Base-by-base conservation (phyloP, 2,797 vertebrate species). In the Sternotherus odoratus region DNA sequence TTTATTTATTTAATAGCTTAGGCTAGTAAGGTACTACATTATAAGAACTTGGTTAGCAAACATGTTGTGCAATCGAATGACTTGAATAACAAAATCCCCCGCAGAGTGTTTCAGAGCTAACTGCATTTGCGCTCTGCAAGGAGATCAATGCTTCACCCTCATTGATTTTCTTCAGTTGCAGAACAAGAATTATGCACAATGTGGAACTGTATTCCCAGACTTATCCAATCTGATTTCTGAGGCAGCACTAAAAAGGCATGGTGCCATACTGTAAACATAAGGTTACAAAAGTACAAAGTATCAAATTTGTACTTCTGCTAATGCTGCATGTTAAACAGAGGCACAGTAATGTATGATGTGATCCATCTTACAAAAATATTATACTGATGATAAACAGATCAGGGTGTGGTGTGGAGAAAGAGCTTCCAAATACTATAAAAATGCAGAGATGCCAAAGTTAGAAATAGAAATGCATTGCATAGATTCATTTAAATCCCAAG, bases 31-130 rank as follows among this genome's bases (percentile, higher is more conserved):
- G 96, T 86, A 74, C 88, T 96, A 92, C 94, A 96, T 96, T 95
- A 91, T 96, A 98, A 98, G 95, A 97, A 94, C 93, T 97, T 96
- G 93, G 95, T 97, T 98, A 97, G 97, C 96, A 98, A 98, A 97
- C 94, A 97, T 90, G 85, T 84, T 96, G 96, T 97, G 92, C 24
- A 7, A 92, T 83, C 2, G 50, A 98, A 97, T 96, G 96, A 97
- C 97, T 98, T 97, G 98, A 98, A 98, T 98, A 97, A 97, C 95
- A 98, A 98, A 98, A 98, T 97, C 92, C 96, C 78, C 28, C 95
- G 96, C 97, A 97, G 95, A 96, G 92, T 94, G 94, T 95, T 98
- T 96, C 97, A 92, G 96, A 96, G 92, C 94, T 97, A 97, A 97
- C 97, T 96, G 93, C 96, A 92, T 98, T 98, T 98, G 96, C 96